Percentiles rank a stretch among this genome's conserved stretches.
Evolutionary conservation across 2,113 vertebrate genomes (phyloP).

Genomic region (Grammomys dolichurus): DNA sequence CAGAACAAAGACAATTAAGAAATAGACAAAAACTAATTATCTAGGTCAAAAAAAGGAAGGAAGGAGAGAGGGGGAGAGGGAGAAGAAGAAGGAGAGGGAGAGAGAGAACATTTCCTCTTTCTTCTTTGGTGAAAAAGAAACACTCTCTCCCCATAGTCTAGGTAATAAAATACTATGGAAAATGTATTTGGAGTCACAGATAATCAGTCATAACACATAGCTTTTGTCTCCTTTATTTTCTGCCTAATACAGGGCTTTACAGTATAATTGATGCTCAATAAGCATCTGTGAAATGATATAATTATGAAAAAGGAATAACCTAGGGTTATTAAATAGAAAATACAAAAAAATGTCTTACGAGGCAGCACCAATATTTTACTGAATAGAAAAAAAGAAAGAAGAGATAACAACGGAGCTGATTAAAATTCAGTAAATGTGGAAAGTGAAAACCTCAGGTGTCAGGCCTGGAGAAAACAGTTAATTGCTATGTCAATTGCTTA

Average conservation of each 20-base stretch:
- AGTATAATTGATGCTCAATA: background rate
- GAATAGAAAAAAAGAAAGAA: background rate
- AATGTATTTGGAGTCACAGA: background rate
- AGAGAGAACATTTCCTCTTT: background rate
- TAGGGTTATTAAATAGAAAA: background rate
- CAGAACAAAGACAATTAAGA: background rate
- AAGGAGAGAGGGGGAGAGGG: background rate
- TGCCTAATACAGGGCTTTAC: background rate
- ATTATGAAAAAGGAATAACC: constrained; percentile 8
- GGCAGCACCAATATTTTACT: background rate
- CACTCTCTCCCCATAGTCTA: background rate
- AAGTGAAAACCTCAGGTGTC: background rate
- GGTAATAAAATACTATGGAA: constrained; percentile 36
- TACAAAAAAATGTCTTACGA: background rate
- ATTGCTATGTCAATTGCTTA: constrained; percentile 16
- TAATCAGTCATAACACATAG: background rate
- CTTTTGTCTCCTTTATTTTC: background rate
- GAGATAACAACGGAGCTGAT: background rate
- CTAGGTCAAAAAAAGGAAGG: background rate
- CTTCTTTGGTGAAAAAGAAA: background rate
- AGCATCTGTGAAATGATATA: background rate
- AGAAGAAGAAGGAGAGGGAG: background rate
- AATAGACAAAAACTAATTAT: background rate
- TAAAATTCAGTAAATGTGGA: background rate
- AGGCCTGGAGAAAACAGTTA: background rate